Evolutionary conservation across 2,797 vertebrate species (phyloP).

Genomic region (Gadopsis bispinosus): DNA sequence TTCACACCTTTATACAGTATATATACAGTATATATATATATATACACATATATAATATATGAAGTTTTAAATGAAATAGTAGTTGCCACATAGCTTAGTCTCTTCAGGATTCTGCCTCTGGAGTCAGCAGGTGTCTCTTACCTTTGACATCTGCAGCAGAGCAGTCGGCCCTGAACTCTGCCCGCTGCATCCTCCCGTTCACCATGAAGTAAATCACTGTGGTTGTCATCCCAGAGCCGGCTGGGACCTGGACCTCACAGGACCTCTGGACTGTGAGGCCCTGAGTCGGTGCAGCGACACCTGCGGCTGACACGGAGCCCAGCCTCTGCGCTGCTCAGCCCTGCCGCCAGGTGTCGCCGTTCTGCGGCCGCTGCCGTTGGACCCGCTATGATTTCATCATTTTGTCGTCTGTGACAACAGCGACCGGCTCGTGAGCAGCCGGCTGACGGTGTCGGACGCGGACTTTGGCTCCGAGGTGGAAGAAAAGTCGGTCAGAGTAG

Average conservation of each 20-base stretch:
- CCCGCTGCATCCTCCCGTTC: conserved; percentile 68
- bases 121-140: conserved; percentile 22
- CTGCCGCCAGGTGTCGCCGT: conserved; percentile 45
- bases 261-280: conserved; percentile 20
- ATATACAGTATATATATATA: no score
- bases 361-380: conserved; percentile 25
- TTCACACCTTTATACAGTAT: neutral
- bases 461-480: neutral
- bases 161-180: conserved; percentile 70
- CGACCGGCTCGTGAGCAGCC: neutral
- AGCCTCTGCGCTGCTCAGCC: neutral
- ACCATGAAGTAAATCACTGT: conserved; percentile 75
- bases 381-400: conserved; percentile 22
- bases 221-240: conserved; percentile 52
- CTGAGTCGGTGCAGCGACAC: conserved; percentile 20
- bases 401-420: neutral
- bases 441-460: rapidly evolving
- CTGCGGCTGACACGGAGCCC: conserved; percentile 66
- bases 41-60: no score
- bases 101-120: rapidly evolving
- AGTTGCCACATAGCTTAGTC: rapidly evolving
- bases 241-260: conserved; percentile 8
- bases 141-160: conserved; percentile 77
- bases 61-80: neutral
- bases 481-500: rapidly evolving